Evolutionary conservation across 53 echinoderm and acorn worm genomes (phyloP), one percentile per base, ranked within the genome.

Genomic region (Echinometra lucunter): DNA sequence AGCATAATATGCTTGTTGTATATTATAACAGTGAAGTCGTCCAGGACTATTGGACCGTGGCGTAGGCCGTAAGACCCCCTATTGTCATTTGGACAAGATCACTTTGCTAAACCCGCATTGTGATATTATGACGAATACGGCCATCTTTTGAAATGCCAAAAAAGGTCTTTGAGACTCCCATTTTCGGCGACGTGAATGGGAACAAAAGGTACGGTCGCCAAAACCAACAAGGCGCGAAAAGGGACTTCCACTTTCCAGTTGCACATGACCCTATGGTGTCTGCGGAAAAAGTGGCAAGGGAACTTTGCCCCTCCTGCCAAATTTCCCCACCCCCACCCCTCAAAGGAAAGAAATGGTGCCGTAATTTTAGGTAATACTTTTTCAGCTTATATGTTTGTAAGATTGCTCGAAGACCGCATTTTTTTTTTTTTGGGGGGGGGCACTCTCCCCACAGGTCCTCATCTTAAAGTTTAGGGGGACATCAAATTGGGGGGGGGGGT

Each of bases 51-150:
- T 28, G 44, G 2, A 13, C 70, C 70, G 91, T 91, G 91, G 44
- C 91, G 70, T 27, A 4, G 27, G 27, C n/a, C n/a, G n/a, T n/a
- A n/a, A 53, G 53, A 53, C 53, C 27, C 60, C 40, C 90, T 42
- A 90, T 90, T 91, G 70, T 70, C 9, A 30, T 44, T 45, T 45
- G 91, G 70, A 72, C 67, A 91, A 91, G 69, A 91, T 66, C 58
- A 63, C 37, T 23, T 23, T 7, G 55, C 19, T 35, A 42, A 44
- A 72, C 44, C 12, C 17, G 91, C 91, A 91, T 67, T 91, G 91
- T 67, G 60, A 30, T 16, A 5, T 47, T 40, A 91, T 91, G 91
- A 91, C 91, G 70, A 91, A 91, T 91, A 30, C 58, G 44, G 13
- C 70, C 67, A 15, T 89, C 85, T 49, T 28, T n/a, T 47, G 3